Evolutionary conservation across 2,797 vertebrate genomes (phyloP).

Genomic region (Schizopygopsis pylzovi): DNA sequence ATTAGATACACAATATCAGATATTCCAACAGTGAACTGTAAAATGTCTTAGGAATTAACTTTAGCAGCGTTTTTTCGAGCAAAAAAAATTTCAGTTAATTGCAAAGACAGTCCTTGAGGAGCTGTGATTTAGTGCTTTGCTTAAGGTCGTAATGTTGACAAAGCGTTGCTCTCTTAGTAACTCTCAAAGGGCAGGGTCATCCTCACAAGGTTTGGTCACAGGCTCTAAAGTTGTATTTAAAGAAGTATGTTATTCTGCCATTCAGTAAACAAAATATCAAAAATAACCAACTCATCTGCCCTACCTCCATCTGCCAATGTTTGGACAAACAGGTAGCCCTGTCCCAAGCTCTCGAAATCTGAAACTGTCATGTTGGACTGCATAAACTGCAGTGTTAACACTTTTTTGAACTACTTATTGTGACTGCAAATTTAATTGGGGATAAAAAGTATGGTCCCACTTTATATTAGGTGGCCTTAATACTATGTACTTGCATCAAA

Average conservation of each 20-base stretch:
- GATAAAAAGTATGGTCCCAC: neutral
- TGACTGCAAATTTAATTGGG: neutral
- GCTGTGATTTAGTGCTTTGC: constrained; percentile 33
- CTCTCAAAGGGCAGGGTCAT: constrained; percentile 8
- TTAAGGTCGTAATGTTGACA: constrained; percentile 13
- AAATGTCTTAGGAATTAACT: constrained; percentile 12
- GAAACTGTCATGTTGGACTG: neutral
- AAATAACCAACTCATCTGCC: neutral
- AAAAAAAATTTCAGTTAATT: neutral
- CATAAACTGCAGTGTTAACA: neutral
- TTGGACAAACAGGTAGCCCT: neutral
- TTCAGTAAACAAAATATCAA: neutral
- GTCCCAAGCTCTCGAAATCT: neutral
- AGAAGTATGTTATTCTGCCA: neutral
- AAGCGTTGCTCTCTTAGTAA: constrained; percentile 9
- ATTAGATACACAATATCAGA: constrained; percentile 20
- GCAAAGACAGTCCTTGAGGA: neutral
- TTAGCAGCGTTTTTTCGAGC: neutral
- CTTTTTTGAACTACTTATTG: neutral
- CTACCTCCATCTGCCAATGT: neutral
- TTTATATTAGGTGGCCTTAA: neutral
- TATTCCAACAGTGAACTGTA: constrained; percentile 37
- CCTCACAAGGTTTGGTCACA: neutral
- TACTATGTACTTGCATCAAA: neutral
- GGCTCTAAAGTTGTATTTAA: neutral